Evolutionary conservation across 2,797 vertebrate species (phyloP), one percentile per base, ranked within the genome.

Genomic region (Myotis myotis): DNA sequence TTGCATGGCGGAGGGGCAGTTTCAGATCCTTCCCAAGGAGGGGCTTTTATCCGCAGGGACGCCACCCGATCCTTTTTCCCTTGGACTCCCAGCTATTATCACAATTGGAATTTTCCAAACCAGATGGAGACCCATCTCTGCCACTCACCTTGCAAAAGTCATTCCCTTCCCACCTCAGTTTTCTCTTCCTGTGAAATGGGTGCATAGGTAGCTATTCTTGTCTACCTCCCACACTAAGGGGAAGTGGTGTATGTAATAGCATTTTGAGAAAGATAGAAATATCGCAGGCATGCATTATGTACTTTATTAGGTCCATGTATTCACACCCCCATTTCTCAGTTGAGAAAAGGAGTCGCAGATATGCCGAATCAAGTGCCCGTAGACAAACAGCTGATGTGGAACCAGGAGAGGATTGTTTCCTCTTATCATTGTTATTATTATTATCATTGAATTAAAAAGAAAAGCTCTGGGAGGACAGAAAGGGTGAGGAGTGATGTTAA

Each of bases 231-330:
- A 20, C 33, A 3, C 15, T 11, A 53, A 85, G 70, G 33, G 28
- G 4, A 81, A 70, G 17, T n/a, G 2, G 30, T 17, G 38, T 49
- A 5, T 17, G 1, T 1, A 60, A 17, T 1, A 60, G 15, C 53
- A 57, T 57, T 89, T 66, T 47, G 53, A 79, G 55, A 30, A 78
- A 60, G 30, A n/a, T 20, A 55, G 64, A 76, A 55, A 6, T 28
- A 74, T 3, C 0, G 0, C 30, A 36, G 6, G 6, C 5, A 0
- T 25, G 28, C 5, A 0, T 44, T 28, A 19, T 8, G 28, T 23
- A 9, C 85, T 70, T 41, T 25, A 53, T 30, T 38, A 78, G 20
- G 4, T 62, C 36, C 7, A 0, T 30, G 30, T 70, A 13, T 44
- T 49, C 20, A 11, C 22, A n/a, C 8, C 17, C 71, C n/a, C 38